Conservation (phyloP, 1,140 invertebrate genomes). For the Diprion similis region DNA sequence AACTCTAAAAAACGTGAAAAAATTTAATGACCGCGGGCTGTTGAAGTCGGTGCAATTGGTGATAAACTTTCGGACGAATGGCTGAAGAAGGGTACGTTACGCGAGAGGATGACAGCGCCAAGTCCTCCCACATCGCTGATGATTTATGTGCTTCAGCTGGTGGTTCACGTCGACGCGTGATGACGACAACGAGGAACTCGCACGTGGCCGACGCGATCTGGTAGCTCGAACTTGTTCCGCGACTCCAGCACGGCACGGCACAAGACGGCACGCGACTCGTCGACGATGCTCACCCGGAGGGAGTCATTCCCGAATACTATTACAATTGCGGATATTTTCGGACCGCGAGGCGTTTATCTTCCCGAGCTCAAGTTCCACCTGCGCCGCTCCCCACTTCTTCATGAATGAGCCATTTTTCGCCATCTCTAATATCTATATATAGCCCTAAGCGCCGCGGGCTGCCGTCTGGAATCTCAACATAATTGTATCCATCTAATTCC, state of each 20-base stretch:
- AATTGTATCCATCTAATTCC: no score
- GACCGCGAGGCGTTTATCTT: constrained; percentile 18
- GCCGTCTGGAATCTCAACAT: no score
- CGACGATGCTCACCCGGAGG: background rate
- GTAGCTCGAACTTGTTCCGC: background rate
- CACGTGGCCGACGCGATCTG: background rate
- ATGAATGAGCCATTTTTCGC: no score
- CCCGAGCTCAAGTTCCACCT: background rate
- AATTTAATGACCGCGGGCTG: background rate
- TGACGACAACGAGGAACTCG: constrained; percentile 21
- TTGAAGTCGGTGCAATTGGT: no score
- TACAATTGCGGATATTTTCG: constrained; percentile 25
- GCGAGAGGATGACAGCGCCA: constrained; percentile 13
- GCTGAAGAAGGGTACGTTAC: background rate
- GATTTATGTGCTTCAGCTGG: no score
- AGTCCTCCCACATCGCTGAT: constrained; percentile 29
- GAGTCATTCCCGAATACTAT: background rate
- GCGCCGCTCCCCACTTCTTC: no score
- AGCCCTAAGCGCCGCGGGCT: no score
- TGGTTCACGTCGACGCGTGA: no score
- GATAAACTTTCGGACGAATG: no score
- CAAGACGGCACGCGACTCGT: background rate
- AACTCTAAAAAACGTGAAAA: background rate
- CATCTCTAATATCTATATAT: no score
- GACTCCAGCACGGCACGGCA: background rate